These are phyloP conservation scores for Cyanoramphus novaezelandiae DNA, from an alignment of 2,113 vertebrate species.

Conservation along the genomic window DNA sequence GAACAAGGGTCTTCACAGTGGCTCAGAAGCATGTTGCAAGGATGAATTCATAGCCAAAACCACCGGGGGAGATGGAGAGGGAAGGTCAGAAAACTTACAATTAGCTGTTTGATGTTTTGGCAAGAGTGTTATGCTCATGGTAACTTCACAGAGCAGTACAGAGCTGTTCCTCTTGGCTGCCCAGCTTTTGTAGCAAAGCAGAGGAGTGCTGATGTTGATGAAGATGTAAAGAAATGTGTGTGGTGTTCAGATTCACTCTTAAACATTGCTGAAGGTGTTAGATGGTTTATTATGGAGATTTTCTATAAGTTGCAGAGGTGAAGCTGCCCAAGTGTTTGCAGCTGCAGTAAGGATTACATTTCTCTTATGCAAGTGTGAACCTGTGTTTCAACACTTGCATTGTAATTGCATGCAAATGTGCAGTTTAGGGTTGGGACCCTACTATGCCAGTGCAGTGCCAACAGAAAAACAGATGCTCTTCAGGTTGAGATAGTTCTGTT, in stretches of 20 bases:
- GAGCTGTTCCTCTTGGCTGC: neutral
- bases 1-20: neutral
- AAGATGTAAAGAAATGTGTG: neutral
- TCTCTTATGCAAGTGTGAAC: neutral
- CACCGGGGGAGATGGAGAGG: neutral
- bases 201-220: neutral
- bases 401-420: neutral
- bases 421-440: neutral
- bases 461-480: neutral
- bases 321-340: neutral
- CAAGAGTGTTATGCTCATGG: neutral
- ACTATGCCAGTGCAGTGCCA: neutral
- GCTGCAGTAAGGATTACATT: neutral
- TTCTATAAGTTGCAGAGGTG: neutral
- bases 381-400: neutral
- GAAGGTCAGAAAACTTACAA: neutral
- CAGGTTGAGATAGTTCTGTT: constrained; percentile 14
- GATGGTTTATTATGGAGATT: neutral
- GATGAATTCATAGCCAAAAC: constrained; percentile 37
- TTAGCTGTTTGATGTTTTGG: constrained; percentile 2
- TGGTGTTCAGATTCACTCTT: neutral
- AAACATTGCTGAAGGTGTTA: neutral
- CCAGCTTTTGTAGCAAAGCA: neutral
- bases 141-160: neutral
- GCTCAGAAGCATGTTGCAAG: neutral